Evolutionary conservation across 2,888 invertebrate species (phyloP).

Genomic region (Chrysolina haemoptera): DNA sequence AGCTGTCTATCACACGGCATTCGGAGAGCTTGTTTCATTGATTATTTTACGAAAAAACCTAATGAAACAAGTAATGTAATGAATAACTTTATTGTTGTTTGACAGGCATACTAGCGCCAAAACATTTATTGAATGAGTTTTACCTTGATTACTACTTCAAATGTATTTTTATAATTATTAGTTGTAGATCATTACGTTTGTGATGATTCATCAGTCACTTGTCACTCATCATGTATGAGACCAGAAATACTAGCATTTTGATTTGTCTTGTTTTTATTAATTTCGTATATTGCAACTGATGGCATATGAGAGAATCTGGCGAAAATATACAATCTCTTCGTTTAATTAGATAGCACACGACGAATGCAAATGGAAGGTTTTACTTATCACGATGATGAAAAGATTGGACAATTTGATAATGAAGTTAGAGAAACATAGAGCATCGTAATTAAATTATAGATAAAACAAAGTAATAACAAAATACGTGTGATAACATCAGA

Average conservation of each 20-base stretch:
- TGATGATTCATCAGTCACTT: neutral
- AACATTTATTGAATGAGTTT: neutral
- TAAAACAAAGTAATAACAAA: too few relatives aligned
- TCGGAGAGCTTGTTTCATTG: neutral
- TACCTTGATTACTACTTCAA: neutral
- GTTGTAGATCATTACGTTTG: neutral
- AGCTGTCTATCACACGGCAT: neutral
- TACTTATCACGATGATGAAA: too few relatives aligned
- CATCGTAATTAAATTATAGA: too few relatives aligned
- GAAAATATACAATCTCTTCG: too few relatives aligned
- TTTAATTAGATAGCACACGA: too few relatives aligned
- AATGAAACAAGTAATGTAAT: constrained; percentile 9
- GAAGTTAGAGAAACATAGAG: too few relatives aligned
- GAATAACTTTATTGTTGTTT: constrained; percentile 4
- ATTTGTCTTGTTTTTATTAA: too few relatives aligned
- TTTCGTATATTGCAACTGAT: too few relatives aligned
- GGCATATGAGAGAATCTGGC: too few relatives aligned
- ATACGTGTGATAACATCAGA: too few relatives aligned
- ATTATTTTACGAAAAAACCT: neutral
- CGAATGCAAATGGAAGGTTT: too few relatives aligned
- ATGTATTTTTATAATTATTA: neutral
- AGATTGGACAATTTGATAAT: too few relatives aligned
- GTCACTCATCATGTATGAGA: neutral
- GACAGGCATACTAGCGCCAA: neutral
- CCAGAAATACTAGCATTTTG: neutral